phyloP scores from a whole-genome alignment of 2,113 vertebrate genomes.

The Tyto alba region DNA sequence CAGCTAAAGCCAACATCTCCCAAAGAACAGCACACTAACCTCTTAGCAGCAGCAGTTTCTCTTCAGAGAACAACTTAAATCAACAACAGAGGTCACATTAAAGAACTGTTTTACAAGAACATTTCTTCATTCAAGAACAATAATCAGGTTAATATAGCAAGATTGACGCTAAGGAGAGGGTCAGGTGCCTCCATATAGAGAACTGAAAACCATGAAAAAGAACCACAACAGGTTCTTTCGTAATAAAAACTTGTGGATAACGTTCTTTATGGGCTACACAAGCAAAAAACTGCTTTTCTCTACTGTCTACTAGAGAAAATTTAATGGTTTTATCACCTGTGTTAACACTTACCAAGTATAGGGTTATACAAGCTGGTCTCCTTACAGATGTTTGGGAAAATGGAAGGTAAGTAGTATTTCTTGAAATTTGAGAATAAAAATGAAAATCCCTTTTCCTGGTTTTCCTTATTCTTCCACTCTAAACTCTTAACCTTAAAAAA shows the following conservation, averaged over 20 bases:
- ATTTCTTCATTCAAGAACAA: background rate
- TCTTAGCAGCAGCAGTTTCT: background rate
- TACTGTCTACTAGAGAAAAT: background rate
- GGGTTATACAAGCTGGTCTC: constrained; percentile 95
- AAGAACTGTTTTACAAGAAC: background rate
- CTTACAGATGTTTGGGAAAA: constrained; percentile 96
- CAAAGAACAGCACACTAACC: background rate
- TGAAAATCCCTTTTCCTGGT: constrained; percentile 97
- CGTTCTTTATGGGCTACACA: background rate
- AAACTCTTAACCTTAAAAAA: constrained; percentile 90
- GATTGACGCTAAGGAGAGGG: background rate
- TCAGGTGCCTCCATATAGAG: background rate
- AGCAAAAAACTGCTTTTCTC: background rate
- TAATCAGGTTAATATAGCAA: background rate
- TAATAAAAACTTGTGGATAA: background rate
- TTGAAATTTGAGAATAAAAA: constrained; percentile 98
- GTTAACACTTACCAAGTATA: constrained; percentile 84
- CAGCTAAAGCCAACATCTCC: background rate
- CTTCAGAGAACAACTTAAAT: background rate
- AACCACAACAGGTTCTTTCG: background rate
- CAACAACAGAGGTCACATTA: background rate
- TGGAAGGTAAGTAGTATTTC: constrained; percentile 97
- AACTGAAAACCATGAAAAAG: background rate
- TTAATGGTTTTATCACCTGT: background rate
- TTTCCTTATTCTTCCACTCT: constrained; percentile 98